phyloP scores from a whole-genome alignment of 2,797 vertebrate species.

The Macropus fuliginosus region DNA sequence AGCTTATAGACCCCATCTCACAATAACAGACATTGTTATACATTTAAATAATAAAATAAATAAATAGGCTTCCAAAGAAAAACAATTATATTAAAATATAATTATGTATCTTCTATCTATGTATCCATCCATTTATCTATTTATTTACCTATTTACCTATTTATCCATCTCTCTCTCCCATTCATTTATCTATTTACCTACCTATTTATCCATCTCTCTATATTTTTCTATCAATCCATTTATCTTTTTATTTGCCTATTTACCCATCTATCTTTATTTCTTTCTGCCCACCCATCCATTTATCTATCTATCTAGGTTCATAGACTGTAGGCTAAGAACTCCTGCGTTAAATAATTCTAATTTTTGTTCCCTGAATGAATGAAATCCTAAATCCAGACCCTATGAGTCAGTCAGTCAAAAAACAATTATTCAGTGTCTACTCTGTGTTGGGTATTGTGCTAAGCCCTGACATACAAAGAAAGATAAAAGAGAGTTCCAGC shows the following conservation, averaged over 20 bases:
- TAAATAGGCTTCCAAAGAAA: not conserved
- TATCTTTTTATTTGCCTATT: no score
- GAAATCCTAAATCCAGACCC: not conserved
- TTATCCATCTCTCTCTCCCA: no score
- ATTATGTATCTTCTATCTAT: not conserved
- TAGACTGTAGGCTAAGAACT: not conserved
- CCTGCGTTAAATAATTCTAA: not conserved
- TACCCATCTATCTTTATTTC: not conserved
- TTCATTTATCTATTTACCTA: not conserved
- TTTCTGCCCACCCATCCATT: not conserved
- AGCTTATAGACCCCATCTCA: not conserved
- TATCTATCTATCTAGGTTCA: not conserved
- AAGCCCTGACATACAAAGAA: not conserved
- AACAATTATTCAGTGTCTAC: not conserved
- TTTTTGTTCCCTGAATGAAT: not conserved
- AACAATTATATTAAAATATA: not conserved
- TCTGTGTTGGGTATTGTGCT: not conserved
- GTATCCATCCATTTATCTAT: not conserved
- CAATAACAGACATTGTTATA: not conserved
- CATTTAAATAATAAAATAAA: not conserved
- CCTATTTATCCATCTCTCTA: not conserved
- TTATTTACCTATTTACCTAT: no score
- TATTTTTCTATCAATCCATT: no score
- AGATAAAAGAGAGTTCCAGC: not conserved
- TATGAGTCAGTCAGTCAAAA: not conserved